Base-by-base conservation (phyloP, 53 echinoderm and acorn worm species). In the Stichopus horrens region DNA sequence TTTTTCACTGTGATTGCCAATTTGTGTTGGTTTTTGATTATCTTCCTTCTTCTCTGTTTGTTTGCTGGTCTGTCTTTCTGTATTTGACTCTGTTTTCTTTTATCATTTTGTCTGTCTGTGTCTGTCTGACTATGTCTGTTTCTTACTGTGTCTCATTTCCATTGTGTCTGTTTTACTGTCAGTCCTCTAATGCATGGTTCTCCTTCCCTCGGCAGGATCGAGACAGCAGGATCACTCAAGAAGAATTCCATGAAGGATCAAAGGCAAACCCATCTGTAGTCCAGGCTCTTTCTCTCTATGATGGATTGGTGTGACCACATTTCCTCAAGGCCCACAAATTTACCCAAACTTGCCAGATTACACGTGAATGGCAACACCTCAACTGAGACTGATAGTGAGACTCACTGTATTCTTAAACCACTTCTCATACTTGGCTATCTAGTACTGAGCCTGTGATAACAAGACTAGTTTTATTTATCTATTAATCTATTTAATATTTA, bases 211-310 rank as follows among this genome's bases (percentile, higher is more conserved):
- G 14, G 19, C 77, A 90, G 90, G 86, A 90, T 77, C n/a, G 52
- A 23, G 59, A 86, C 14, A 18, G 75, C 9, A 54, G 65, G n/a
- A 86, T 98, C 19, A 91, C 98, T 19, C 96, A 96, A 77, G 98
- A 95, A 74, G 98, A 98, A 81, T 98, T 98, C 88, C 92, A 96
- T 56, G 94, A 98, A 23, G 98, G 98, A 5, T 98, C 94, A 14
- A 98, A 96, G 89, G 92, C 92, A 53, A 95, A 98, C 57, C 95
- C 98, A 0, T 93, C 94, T 87, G 94, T 98, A 20, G 95, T 98
- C 58, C 95, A 98, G 81, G 98, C 98, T 7, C 85, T 95, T 37
- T 98, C 95, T 4, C 95, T 98, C 74, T 98, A 98, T 74, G 98
- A 98, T 83, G 98, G 98, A 9, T 91, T 97, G 22, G 97, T 97